Evolutionary conservation across 2,888 invertebrate genomes (phyloP).

Genomic region (Drosophila longiperda): DNA sequence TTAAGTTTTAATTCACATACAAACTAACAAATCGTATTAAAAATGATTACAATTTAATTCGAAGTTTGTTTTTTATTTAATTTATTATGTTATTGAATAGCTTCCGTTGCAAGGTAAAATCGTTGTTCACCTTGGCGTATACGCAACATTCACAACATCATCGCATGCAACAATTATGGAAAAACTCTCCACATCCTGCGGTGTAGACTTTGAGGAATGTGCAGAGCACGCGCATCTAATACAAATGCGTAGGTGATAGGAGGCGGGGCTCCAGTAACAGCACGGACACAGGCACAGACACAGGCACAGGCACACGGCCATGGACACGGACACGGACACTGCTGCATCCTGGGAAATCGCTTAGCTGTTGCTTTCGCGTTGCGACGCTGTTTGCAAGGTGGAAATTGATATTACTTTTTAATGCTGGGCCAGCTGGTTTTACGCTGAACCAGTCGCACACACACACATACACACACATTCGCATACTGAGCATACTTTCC

Average conservation of each 20-base stretch:
- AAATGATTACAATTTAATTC: neutral
- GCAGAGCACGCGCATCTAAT: slow-evolving; percentile 73
- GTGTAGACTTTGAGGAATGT: slow-evolving; percentile 57
- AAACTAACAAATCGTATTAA: neutral
- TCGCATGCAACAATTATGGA: slow-evolving; percentile 76
- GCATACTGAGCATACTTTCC: slow-evolving; percentile 42
- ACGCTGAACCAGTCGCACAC: slow-evolving; percentile 21
- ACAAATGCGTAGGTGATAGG: slow-evolving; percentile 65
- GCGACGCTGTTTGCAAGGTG: slow-evolving; percentile 70
- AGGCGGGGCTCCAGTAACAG: slow-evolving; percentile 61
- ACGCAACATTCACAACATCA: slow-evolving; percentile 47
- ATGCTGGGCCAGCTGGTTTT: slow-evolving; percentile 77
- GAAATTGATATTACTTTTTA: slow-evolving; percentile 81
- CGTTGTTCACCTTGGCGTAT: slow-evolving; percentile 52
- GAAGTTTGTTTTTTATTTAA: neutral
- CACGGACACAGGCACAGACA: slow-evolving; percentile 11
- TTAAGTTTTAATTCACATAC: neutral
- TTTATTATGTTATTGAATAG: neutral
- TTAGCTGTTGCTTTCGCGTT: slow-evolving; percentile 77
- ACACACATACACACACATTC: slow-evolving; percentile 6
- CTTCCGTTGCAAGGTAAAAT: neutral
- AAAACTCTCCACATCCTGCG: slow-evolving; percentile 67
- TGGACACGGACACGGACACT: slow-evolving; percentile 22
- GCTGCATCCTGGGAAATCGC: slow-evolving; percentile 80
- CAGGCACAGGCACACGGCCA: slow-evolving; percentile 8